phyloP scores from a whole-genome alignment of 2,888 invertebrate species.

The Linnaemya tessellans region DNA sequence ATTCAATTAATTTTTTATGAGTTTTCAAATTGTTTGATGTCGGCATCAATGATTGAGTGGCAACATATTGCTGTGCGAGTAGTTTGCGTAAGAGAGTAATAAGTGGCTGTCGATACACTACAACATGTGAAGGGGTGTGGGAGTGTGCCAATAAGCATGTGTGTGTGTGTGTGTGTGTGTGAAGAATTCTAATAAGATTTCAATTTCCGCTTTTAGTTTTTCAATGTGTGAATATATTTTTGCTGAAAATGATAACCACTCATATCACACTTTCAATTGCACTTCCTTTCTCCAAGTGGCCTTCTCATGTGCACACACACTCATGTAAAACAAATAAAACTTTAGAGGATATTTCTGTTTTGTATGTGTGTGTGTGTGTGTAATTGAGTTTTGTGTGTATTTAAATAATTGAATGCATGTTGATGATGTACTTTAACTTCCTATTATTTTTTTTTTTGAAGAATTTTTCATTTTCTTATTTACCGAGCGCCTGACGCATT shows the following conservation, averaged over 20 bases:
- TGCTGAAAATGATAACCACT: conserved; percentile 61
- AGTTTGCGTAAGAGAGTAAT: background rate
- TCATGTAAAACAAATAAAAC: background rate
- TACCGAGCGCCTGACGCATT: conserved; percentile 16
- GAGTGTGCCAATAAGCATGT: background rate
- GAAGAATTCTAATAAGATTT: conserved; percentile 58
- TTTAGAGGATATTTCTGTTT: background rate
- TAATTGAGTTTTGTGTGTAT: conserved; percentile 33
- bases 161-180: background rate
- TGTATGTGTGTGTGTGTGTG: background rate
- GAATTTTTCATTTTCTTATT: background rate
- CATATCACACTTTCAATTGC: conserved; percentile 71
- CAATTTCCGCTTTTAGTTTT: conserved; percentile 66
- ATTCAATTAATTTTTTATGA: conserved; percentile 68
- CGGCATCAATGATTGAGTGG: conserved; percentile 28
- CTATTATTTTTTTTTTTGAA: conserved; percentile 1
- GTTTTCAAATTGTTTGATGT: conserved; percentile 60
- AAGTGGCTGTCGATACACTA: background rate
- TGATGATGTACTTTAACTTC: conserved; percentile 45
- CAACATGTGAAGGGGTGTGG: background rate
- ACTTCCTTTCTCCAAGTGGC: conserved; percentile 65
- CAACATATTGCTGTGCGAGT: background rate
- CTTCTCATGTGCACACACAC: conserved; percentile 8
- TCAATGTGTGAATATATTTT: conserved; percentile 19
- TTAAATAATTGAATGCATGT: conserved; percentile 48